These are phyloP conservation scores for Hiodon alosoides DNA, from an alignment of 2,113 vertebrate genomes.

Conservation along the genomic window DNA sequence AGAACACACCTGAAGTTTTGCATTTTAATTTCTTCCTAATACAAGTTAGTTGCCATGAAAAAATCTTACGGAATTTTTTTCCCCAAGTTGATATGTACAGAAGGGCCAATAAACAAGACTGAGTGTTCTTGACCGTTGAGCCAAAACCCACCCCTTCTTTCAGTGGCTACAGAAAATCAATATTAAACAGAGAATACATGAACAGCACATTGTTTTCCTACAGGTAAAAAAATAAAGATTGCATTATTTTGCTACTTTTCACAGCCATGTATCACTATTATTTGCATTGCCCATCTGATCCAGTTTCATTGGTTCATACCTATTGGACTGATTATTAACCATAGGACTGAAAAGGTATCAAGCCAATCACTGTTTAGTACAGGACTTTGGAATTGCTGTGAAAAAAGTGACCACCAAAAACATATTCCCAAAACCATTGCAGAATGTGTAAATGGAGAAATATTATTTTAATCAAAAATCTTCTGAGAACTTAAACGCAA, in stretches of 20 bases:
- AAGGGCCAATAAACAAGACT: conserved; percentile 4
- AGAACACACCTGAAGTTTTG: background rate
- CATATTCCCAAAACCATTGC: too few relatives aligned
- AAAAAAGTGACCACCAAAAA: too few relatives aligned
- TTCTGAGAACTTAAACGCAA: too few relatives aligned
- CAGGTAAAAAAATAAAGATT: background rate
- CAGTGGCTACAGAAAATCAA: background rate
- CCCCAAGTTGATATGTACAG: conserved; percentile 10
- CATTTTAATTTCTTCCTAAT: conserved; percentile 13
- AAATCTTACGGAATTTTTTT: conserved; percentile 2
- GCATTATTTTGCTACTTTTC: too few relatives aligned
- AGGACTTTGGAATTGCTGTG: too few relatives aligned
- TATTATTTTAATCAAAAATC: too few relatives aligned
- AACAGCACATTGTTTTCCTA: background rate
- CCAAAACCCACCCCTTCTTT: background rate
- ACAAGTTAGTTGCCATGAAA: conserved; percentile 23
- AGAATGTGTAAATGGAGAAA: too few relatives aligned
- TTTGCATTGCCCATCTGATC: background rate
- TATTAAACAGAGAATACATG: background rate
- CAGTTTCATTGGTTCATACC: background rate
- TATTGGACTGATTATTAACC: background rate
- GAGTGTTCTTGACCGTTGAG: background rate
- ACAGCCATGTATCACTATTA: background rate
- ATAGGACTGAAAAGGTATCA: background rate
- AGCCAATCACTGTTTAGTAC: background rate